These are phyloP conservation scores for Schizothorax lantsangensis DNA, from an alignment of 2,797 vertebrate genomes.

Conservation along the genomic window DNA sequence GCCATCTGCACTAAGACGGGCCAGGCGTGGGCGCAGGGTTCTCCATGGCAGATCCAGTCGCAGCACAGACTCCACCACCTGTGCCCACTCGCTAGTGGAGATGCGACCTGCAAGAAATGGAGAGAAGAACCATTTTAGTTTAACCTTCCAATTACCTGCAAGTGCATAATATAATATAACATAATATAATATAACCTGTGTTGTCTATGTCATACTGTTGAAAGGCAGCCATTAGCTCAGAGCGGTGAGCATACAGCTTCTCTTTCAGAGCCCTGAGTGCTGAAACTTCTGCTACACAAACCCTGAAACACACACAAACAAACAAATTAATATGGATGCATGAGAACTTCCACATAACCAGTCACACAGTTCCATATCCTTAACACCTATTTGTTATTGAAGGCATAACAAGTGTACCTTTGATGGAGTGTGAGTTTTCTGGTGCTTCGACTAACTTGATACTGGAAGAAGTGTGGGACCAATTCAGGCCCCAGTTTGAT, in stretches of 20 bases:
- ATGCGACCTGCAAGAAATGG: conserved; percentile 71
- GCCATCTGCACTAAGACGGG: conserved; percentile 76
- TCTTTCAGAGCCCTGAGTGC: conserved; percentile 89
- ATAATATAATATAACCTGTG: conserved; percentile 76
- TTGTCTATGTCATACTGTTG: conserved; percentile 77
- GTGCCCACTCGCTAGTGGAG: conserved; percentile 86
- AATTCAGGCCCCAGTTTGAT: conserved; percentile 86
- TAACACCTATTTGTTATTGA: background rate
- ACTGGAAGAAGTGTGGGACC: conserved; percentile 89
- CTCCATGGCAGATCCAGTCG: conserved; percentile 93
- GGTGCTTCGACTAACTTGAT: conserved; percentile 86
- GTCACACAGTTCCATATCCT: background rate
- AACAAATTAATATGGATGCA: background rate
- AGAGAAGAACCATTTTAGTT: background rate
- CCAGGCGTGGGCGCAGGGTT: conserved; percentile 83
- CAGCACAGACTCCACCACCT: conserved; percentile 84
- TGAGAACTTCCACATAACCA: background rate
- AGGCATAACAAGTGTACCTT: conserved; percentile 76
- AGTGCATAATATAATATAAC: background rate
- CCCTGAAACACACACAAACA: conserved; percentile 63
- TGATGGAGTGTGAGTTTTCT: conserved; percentile 83
- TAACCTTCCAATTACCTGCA: background rate
- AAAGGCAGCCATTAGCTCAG: conserved; percentile 86
- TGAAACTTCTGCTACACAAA: conserved; percentile 85
- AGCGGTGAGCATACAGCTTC: conserved; percentile 87